Base-by-base conservation (phyloP, 2,888 invertebrate genomes). In the Chloroclystis v-ata region DNA sequence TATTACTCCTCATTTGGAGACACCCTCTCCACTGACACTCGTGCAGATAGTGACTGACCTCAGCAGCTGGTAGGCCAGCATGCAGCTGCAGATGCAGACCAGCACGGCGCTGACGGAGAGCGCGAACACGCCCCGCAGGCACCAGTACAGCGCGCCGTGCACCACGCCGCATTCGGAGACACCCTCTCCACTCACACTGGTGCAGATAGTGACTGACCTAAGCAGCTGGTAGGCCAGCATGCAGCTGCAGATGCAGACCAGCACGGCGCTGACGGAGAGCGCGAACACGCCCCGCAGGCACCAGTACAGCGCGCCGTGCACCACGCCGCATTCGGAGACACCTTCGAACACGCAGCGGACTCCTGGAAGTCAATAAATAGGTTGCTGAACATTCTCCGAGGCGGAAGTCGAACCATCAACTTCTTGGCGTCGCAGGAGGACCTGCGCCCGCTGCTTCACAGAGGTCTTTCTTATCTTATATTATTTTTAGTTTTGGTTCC, bases 201-300 rank as follows among this genome's bases (percentile, higher is more conserved):
- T n/a, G n/a, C n/a, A n/a, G n/a, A n/a, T n/a, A n/a, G n/a, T n/a
- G n/a, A 52, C 65, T 63, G 1, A 93, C 93, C 93, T 94, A 42
- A 95, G 83, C 52, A 97, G 88, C 75, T 97, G 96, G 72, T 96
- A 97, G 7, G 96, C 94, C 45, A 97, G 91, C 96, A 97, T 96
- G 69, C 95, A 95, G 57, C 96, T 95, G 75, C 96, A 96, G 58
- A 97, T 96, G 81, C 96, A 96, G 38, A 96, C 94, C 28, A 97
- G 90, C 25, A 97, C 96, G 0, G 96, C 96, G 59, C 94, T 94
- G 14, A 97, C 96, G 0, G 96, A 96, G 25, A 96, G 89, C n/a
- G 96, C 96, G 79, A 97, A 97, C 65, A 97, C 93, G 0, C 95
- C 96, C 6, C 96, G 89, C 25, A 97, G 85, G 66, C 97, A 97